Conservation (phyloP, 2,888 invertebrate genomes). For the Macrophya alboannulata region DNA sequence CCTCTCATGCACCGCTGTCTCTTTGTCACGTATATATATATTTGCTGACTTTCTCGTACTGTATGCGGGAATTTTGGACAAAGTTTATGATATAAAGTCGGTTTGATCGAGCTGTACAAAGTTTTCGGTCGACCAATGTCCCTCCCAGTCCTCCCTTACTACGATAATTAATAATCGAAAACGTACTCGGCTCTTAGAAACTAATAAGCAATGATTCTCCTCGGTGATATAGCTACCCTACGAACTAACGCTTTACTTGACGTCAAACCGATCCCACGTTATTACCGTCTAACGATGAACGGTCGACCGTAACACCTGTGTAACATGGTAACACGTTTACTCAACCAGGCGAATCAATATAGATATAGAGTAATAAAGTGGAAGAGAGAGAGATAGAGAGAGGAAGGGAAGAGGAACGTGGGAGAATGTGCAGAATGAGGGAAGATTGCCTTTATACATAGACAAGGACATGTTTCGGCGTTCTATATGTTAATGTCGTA, state of each 20-base stretch:
- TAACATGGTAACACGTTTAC: slow-evolving; percentile 20
- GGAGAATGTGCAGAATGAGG: not conserved
- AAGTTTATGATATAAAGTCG: not conserved
- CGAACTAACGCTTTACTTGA: not conserved
- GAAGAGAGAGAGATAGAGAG: not conserved
- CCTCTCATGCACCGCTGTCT: not conserved
- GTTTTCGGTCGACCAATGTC: not conserved
- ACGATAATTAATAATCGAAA: not conserved
- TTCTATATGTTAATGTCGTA: slow-evolving; percentile 21
- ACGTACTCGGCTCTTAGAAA: not conserved
- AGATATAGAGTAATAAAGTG: not conserved
- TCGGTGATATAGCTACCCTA: not conserved
- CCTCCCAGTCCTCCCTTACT: not conserved
- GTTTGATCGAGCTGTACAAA: slow-evolving; percentile 1
- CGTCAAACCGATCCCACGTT: slow-evolving; percentile 2
- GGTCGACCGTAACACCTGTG: not conserved
- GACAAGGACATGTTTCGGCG: not conserved
- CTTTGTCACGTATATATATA: slow-evolving; percentile 14
- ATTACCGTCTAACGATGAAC: not conserved
- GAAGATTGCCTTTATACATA: not conserved
- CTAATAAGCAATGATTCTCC: not conserved
- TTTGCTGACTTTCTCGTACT: not conserved
- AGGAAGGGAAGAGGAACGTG: not conserved
- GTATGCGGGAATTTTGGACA: slow-evolving; percentile 10
- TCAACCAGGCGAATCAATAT: not conserved